Percentiles rank a stretch among this genome's conserved stretches.
Evolutionary conservation across 2,113 vertebrate genomes (phyloP).

Genomic region (Lycaon pictus): DNA sequence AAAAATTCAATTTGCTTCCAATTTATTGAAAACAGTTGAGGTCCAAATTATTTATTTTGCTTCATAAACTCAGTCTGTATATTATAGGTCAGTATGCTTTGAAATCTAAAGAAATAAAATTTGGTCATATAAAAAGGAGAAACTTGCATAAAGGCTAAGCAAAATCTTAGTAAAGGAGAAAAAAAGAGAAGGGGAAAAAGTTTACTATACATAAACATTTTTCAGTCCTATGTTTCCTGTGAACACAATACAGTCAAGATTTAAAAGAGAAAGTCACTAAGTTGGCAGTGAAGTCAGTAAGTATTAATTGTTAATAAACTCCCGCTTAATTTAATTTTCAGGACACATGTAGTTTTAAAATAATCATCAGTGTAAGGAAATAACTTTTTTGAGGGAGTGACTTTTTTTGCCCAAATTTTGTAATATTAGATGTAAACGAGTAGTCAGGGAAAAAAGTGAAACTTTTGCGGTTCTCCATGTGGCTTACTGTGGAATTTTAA

Average conservation of each 20-base stretch:
- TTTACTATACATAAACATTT: not conserved
- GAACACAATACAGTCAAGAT: not conserved
- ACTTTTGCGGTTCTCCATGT: not conserved
- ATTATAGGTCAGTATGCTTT: conserved; percentile 60
- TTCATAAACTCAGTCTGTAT: conserved; percentile 78
- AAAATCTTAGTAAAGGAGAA: not conserved
- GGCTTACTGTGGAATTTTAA: not conserved
- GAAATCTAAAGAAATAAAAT: conserved; percentile 74
- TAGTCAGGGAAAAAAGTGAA: not conserved
- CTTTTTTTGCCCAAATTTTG: not conserved
- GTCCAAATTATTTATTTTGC: conserved; percentile 80
- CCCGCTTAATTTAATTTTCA: not conserved
- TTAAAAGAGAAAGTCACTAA: not conserved
- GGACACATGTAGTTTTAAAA: not conserved
- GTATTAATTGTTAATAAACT: conserved; percentile 4
- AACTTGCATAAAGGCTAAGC: not conserved
- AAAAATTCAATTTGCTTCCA: conserved; percentile 79
- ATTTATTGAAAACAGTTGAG: conserved; percentile 80
- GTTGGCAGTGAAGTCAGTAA: not conserved
- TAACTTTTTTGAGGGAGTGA: not conserved
- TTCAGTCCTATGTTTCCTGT: not conserved
- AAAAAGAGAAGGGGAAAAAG: not conserved
- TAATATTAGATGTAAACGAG: not conserved
- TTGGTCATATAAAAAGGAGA: conserved; percentile 41
- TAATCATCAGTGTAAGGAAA: not conserved